Base-by-base conservation (phyloP, 1,140 invertebrate species). In the Achroia grisella region DNA sequence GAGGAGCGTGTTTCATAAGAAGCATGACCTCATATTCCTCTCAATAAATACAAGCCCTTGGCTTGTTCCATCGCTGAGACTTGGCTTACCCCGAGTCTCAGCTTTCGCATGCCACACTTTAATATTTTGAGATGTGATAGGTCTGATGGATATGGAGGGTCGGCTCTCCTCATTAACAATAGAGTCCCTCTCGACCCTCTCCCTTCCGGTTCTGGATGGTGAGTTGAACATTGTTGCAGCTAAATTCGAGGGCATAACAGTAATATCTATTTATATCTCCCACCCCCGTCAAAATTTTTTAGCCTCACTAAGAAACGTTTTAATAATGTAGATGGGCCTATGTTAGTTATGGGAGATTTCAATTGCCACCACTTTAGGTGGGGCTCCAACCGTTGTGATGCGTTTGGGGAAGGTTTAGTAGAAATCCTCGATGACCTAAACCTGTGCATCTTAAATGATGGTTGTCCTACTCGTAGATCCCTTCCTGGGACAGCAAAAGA, bases 331-430 rank as follows among this genome's bases (percentile, higher is more conserved):
- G 27, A 29, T 27, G 8, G 29, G 17, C 46, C 47, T 29, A 17
- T 50, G 13, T 1, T 45, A 10, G 11, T 45, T 9, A 2, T 50
- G 8, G 48, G 52, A 2, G 47, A 50, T 17, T 56, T 50, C 14
- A 56, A 56, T 27, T 10, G n/a, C 0, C 47, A 56, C 12, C 47
- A 50, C 23, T 33, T 23, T n/a, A 14, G 17, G 6, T 50, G 52
- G 52, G 43, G 47, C 17, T 50, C 47, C 8, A 17, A 44, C 17
- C 13, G 13, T 5, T 29, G 10, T 43, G 52, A 55, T 14, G 8
- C 2, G 10, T 37, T 47, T n/a, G 15, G 39, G 14, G n/a, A 15
- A 10, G 31, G 14, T 6, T 15, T 51, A 0, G 10, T 50, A 11
- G 44, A 47, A n/a, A 6, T 50, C 1, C 29, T 46, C 10, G 44